Conservation (phyloP, 2,113 vertebrate species). For the Bettongia penicillata region DNA sequence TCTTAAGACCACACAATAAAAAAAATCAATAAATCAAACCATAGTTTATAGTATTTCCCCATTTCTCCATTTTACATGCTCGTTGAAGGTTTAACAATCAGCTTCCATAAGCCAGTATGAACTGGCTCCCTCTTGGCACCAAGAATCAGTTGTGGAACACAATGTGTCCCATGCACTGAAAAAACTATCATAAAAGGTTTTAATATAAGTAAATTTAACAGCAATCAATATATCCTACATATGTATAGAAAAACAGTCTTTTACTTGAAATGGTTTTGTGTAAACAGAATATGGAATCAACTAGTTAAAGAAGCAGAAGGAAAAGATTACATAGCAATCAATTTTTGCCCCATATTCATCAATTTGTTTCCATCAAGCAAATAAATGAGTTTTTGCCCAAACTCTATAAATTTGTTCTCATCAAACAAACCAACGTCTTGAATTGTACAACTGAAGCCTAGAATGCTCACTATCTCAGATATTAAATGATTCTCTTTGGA, state of each 20-base stretch:
- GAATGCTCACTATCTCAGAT: neutral
- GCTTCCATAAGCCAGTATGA: neutral
- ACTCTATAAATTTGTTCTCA: too few species aligned
- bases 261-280: neutral
- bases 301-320: neutral
- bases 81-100: neutral
- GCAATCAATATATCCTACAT: neutral
- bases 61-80: neutral
- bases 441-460: neutral
- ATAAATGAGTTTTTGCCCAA: too few species aligned
- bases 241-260: neutral
- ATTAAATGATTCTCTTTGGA: neutral
- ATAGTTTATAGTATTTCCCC: neutral
- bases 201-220: neutral
- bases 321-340: neutral
- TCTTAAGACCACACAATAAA: neutral
- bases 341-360: neutral
- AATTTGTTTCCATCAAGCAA: too few species aligned
- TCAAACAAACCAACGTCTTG: neutral
- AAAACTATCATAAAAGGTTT: neutral
- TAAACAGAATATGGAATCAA: neutral
- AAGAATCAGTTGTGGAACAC: neutral
- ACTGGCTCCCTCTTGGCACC: neutral
- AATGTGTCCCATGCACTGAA: neutral
- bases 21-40: neutral